Conservation (phyloP, 2,888 invertebrate genomes). For the Craniophora ligustri region DNA sequence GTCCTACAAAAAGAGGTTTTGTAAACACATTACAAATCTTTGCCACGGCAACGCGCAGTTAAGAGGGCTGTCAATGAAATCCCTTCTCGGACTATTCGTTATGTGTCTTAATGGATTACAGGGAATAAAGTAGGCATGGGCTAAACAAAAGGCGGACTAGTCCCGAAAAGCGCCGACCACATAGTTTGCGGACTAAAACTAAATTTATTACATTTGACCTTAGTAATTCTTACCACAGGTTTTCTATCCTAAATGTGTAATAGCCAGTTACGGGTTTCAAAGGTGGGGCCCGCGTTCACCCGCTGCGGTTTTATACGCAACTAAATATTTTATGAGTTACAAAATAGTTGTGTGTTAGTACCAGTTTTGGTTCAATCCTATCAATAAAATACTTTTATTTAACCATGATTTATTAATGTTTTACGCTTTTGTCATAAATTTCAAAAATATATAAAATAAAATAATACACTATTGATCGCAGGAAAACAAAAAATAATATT, state of each 20-base stretch:
- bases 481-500: no score
- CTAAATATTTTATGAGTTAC: constrained; percentile 85
- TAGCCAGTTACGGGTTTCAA: constrained; percentile 82
- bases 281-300: constrained; percentile 74
- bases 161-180: constrained; percentile 84
- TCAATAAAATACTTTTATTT: constrained; percentile 63
- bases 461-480: no score
- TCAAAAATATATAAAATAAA: no score
- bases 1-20: constrained; percentile 82
- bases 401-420: no score
- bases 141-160: constrained; percentile 83
- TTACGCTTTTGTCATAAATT: no score
- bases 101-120: constrained; percentile 86
- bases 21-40: constrained; percentile 86
- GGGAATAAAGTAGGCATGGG: constrained; percentile 85
- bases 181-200: constrained; percentile 85
- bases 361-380: constrained; percentile 69
- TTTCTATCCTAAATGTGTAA: constrained; percentile 81
- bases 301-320: constrained; percentile 82
- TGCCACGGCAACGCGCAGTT: constrained; percentile 76
- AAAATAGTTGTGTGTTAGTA: constrained; percentile 79
- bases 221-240: constrained; percentile 85
- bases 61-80: constrained; percentile 84
- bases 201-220: constrained; percentile 88
- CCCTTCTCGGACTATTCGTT: constrained; percentile 81